These are phyloP conservation scores for Pissodes strobi DNA, from an alignment of 1,140 invertebrate species.

Conservation along the genomic window DNA sequence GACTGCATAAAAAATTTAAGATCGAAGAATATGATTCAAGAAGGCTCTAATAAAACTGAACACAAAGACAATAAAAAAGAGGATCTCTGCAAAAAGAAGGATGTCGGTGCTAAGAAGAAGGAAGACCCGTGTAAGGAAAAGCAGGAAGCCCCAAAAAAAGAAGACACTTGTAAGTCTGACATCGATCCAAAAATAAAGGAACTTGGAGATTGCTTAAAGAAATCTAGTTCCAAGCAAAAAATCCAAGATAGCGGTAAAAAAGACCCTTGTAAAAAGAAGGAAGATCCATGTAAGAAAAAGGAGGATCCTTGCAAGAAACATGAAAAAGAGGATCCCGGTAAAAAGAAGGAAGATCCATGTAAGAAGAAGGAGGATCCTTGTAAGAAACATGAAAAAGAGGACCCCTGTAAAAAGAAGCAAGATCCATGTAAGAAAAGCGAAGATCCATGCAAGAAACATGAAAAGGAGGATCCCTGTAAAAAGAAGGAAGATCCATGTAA, in stretches of 20 bases:
- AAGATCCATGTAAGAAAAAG: conserved; percentile 28
- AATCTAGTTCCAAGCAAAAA: background rate
- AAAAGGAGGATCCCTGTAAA: conserved; percentile 19
- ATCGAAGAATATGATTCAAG: background rate
- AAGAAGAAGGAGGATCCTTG: conserved; percentile 30
- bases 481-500: conserved; percentile 16
- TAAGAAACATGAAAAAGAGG: conserved; percentile 28
- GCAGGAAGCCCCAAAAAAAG: conserved; percentile 18
- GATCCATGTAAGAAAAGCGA: conserved; percentile 34
- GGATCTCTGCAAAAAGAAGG: conserved; percentile 23
- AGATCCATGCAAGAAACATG: conserved; percentile 26
- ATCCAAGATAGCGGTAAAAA: background rate
- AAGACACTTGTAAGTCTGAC: background rate
- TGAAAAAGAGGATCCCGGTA: conserved; percentile 3
- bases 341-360: conserved; percentile 32
- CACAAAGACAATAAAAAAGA: background rate
- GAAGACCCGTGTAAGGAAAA: conserved; percentile 29
- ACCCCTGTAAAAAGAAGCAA: conserved; percentile 23
- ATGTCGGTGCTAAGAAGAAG: conserved; percentile 22
- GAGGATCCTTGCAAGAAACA: conserved; percentile 20
- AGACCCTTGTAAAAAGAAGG: conserved; percentile 6
- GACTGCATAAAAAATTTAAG: background rate
- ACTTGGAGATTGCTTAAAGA: background rate
- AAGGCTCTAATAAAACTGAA: background rate
- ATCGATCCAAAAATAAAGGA: background rate